These are phyloP conservation scores for Alviniconcha strummeri DNA, from an alignment of 2,888 invertebrate genomes.

Conservation along the genomic window DNA sequence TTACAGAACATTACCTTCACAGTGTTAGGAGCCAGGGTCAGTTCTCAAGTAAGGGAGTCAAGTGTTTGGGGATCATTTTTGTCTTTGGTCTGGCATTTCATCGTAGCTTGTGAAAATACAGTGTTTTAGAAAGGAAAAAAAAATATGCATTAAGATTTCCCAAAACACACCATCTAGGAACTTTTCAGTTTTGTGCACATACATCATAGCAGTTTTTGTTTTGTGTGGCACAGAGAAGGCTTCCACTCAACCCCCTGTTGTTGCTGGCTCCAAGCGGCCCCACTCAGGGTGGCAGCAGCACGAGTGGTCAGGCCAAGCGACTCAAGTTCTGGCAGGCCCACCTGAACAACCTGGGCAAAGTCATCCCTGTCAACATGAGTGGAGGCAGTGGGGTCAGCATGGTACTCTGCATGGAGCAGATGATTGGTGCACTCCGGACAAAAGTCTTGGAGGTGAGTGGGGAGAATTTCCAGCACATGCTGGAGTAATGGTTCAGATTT, in stretches of 20 bases:
- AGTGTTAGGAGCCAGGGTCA: too few relatives aligned
- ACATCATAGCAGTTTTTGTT: constrained; percentile 9
- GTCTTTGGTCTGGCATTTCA: too few relatives aligned
- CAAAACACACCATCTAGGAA: too few relatives aligned
- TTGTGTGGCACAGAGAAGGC: constrained; percentile 76
- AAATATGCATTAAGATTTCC: too few relatives aligned
- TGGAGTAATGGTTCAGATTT: too few relatives aligned
- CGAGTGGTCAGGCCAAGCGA: constrained; percentile 73
- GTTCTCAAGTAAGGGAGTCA: too few relatives aligned
- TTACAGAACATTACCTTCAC: too few relatives aligned
- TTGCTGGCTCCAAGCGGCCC: constrained; percentile 72
- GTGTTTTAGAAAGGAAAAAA: too few relatives aligned
- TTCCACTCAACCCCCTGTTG: constrained; percentile 79
- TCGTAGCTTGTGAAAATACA: too few relatives aligned
- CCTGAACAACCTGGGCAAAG: constrained; percentile 81
- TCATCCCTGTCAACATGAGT: constrained; percentile 74
- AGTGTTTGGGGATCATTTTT: too few relatives aligned
- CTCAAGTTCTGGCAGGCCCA: constrained; percentile 83
- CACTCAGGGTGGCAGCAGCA: constrained; percentile 49
- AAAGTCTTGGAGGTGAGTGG: constrained; percentile 80
- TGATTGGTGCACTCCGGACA: constrained; percentile 78
- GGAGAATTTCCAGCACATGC: too few relatives aligned
- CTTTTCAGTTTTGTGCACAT: background rate
- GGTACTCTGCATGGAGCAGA: constrained; percentile 73
- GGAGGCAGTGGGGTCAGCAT: constrained; percentile 64